Evolutionary conservation across 2,888 invertebrate genomes (phyloP).

Genomic region (Oscheius sp.): DNA sequence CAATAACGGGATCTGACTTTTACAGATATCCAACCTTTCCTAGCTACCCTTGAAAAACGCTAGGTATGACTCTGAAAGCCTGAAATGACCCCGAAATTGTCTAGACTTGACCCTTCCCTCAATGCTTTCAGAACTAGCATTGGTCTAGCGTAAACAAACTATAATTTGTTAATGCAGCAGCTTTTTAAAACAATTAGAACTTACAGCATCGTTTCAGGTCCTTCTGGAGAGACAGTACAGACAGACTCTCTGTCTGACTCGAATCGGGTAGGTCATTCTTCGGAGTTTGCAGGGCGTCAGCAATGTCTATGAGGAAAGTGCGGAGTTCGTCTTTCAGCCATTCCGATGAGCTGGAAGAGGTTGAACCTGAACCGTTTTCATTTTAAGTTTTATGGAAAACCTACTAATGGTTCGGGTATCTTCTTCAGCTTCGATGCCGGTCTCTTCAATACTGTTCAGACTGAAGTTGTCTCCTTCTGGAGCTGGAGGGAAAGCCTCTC

Average conservation of each 20-base stretch:
- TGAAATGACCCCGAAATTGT: no score
- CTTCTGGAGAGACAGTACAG: conserved; percentile 52
- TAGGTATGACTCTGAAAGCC: no score
- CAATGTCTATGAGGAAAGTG: conserved; percentile 13
- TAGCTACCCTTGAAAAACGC: no score
- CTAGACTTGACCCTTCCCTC: no score
- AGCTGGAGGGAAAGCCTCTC: conserved; percentile 10
- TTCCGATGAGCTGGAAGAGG: neutral
- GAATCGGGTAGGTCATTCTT: neutral
- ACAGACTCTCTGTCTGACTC: conserved; percentile 45
- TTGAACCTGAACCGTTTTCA: neutral
- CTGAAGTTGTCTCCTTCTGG: conserved; percentile 1
- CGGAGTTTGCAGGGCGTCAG: conserved; percentile 30
- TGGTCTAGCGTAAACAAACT: neutral
- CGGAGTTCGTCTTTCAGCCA: conserved; percentile 16
- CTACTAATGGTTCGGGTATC: conserved; percentile 1
- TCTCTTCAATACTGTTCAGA: conserved; percentile 6
- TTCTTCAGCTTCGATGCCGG: conserved; percentile 3
- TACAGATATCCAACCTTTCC: no score
- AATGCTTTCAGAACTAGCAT: neutral
- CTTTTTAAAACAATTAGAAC: conserved; percentile 34
- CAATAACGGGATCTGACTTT: no score
- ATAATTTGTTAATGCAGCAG: neutral
- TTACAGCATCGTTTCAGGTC: conserved; percentile 68
- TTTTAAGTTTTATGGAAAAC: neutral